Conservation (phyloP, 2,797 vertebrate species). For the Onychomys arenicola region DNA sequence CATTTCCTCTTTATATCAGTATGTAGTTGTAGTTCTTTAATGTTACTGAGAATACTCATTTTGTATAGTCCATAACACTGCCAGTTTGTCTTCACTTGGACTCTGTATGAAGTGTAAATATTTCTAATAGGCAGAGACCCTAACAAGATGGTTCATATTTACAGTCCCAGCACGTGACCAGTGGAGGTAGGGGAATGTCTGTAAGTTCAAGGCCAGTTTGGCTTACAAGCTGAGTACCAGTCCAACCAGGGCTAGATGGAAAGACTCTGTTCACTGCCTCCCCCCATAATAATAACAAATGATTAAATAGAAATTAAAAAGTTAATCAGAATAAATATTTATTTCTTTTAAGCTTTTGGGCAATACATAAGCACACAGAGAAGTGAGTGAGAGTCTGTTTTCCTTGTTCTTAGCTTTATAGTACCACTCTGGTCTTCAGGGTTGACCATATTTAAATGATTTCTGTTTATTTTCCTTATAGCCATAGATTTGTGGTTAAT, state of each 20-base stretch:
- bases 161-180: no score
- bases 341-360: constrained; percentile 10
- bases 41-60: neutral
- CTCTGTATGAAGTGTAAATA: neutral
- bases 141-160: neutral
- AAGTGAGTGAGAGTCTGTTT: neutral
- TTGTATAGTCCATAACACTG: neutral
- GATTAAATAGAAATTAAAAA: neutral
- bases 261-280: neutral
- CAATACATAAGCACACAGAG: neutral
- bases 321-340: neutral
- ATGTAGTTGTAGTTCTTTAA: neutral
- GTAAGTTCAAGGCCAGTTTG: neutral
- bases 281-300: neutral
- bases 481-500: neutral
- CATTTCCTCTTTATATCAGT: neutral
- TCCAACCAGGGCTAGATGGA: neutral
- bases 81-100: neutral
- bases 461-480: neutral
- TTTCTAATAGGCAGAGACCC: neutral
- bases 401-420: neutral
- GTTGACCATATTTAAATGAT: neutral
- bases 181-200: neutral
- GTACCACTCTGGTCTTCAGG: neutral
- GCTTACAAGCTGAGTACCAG: neutral